Base-by-base conservation (phyloP, 2,888 invertebrate species). In the Trisateles emortualis region DNA sequence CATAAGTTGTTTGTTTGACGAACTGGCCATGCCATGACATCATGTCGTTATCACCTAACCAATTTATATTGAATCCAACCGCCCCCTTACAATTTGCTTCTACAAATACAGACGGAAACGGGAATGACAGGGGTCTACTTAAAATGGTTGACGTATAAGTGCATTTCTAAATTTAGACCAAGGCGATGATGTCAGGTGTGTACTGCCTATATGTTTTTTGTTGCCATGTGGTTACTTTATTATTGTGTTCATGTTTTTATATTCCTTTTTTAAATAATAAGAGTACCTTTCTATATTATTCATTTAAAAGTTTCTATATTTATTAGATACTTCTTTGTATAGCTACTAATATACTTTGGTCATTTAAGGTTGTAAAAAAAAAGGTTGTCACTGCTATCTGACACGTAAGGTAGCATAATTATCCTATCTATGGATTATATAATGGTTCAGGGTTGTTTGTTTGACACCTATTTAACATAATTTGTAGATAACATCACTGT, bases 111-210 rank as follows among this genome's bases (percentile, higher is more conserved):
- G 63, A 53, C 64, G 67, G 67, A 78, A 78, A 79, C 79, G 72
- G 78, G 66, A 76, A 59, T 57, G 61, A 49, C 55, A 69, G 72
- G 75, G 81, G 64, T 78, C 86, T 68, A 22, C 10, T 16, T 59
- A 64, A 61, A 65, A 59, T 77, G 79, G 81, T 61, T 42, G 64
- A 22, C 22, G 47, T 68, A 64, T 80, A 78, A 70, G 73, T 88
- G 88, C 88, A 90, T 82, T 84, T 84, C 88, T 90, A 90, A 78
- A 86, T 84, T 83, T 89, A 89, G 81, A 66, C 41, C 76, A 73
- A 80, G 78, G 79, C 72, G 71, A 70, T 88, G 87, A 89, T 85
- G 85, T 88, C 84, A 88, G 70, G 68, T 79, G 63, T 24, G 36
- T 61, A 22, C 36, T 56, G 51, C 48, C 55, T 64, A 63, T 30